Base-by-base conservation (phyloP, 23 tunicate species). In the Clavelina lepadiformis region DNA sequence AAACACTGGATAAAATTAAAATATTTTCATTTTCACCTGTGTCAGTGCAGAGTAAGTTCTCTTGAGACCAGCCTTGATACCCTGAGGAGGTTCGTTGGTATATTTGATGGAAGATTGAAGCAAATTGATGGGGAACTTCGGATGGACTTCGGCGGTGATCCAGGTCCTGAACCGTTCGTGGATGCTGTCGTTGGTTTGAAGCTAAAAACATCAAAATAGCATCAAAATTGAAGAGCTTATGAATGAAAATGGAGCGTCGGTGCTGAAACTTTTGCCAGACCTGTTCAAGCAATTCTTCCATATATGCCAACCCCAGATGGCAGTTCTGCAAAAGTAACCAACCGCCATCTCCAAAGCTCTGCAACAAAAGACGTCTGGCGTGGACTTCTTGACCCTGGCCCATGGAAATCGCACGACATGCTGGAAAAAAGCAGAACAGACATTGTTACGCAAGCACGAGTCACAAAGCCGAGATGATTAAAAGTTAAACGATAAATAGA, bases 381-480 rank as follows among this genome's bases (percentile, higher is more conserved):
- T 94, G 99, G 29, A 94, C 91, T 38, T 94, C 99, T 67, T 94
- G 99, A 38, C 99, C 99, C 59, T 94, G 99, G 6, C 99, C 99
- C 99, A 94, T 94, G 20, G 99, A 94, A 27, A 94, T 75, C 3
- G 99, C 78, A 35, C 99, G 85, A 46, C 95, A 80, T 3, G 91
- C 95, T 59, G 25, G 25, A 68, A 47, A 37, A 31, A 69, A 81
- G 28, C 59, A 11, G 49, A 41, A 41, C 49, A 11, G 11, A 11
- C 49, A 41, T 61, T 15, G 67, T 18, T 13, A 30, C 46, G 5
- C 49, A 26, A 61, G 15, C 11, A 61, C 49, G 13, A 6, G 47
- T 7, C 67, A 21, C 67, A 61, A 15, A 27, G 47, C 46, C 47
- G 47, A 25, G 8, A 28, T 11, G 7, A n/a, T n/a, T n/a, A n/a